phyloP scores from a whole-genome alignment of 1,140 invertebrate genomes.

The Matsumurasca onukii region DNA sequence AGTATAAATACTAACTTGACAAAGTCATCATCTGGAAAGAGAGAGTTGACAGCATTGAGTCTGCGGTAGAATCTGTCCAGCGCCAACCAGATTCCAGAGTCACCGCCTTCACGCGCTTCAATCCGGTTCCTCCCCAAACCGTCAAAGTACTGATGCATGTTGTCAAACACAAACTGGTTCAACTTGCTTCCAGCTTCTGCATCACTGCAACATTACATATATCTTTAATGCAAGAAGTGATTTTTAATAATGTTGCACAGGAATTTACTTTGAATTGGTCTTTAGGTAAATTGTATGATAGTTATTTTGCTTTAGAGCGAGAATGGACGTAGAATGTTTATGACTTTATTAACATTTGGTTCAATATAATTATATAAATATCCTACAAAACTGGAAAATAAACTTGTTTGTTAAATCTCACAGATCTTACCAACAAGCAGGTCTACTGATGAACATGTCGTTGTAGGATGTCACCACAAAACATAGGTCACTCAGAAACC shows the following conservation, averaged over 20 bases:
- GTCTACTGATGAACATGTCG: slow-evolving; percentile 70
- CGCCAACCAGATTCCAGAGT: slow-evolving; percentile 86
- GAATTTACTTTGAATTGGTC: no score
- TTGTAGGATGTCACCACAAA: slow-evolving; percentile 90
- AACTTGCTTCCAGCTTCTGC: slow-evolving; percentile 52
- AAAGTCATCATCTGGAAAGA: slow-evolving; percentile 74
- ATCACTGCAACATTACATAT: no score
- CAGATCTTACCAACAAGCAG: slow-evolving; percentile 9
- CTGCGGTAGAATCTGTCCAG: slow-evolving; percentile 89
- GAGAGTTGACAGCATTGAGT: slow-evolving; percentile 85
- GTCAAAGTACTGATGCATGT: slow-evolving; percentile 73
- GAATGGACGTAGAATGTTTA: no score
- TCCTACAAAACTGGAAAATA: no score
- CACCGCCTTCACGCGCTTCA: slow-evolving; percentile 64
- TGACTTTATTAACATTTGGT: no score
- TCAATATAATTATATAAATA: no score
- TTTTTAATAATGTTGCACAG: no score
- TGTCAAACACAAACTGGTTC: slow-evolving; percentile 71
- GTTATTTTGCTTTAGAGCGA: no score
- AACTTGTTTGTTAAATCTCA: no score
- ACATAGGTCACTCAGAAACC: slow-evolving; percentile 88
- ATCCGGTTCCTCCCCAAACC: slow-evolving; percentile 70
- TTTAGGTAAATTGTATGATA: no score
- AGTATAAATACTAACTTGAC: no score
- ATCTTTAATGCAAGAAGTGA: no score